Evolutionary conservation across 2,888 invertebrate species (phyloP).

Genomic region (Tetrapedia diversipes): DNA sequence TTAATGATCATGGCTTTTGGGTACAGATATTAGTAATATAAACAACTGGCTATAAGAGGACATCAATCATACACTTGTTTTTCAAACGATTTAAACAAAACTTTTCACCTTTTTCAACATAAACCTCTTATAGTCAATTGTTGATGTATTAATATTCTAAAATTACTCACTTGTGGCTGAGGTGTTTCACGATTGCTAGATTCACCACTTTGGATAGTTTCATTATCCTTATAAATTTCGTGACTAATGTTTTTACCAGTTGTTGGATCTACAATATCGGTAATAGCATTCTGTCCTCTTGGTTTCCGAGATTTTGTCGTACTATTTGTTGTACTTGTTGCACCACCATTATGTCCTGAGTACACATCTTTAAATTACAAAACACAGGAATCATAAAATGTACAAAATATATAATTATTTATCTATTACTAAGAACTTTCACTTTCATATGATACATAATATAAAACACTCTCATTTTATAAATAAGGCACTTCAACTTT

Average conservation of each 20-base stretch:
- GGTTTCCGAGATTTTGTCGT: conserved; percentile 67
- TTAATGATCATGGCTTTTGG: conserved; percentile 57
- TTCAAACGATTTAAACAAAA: background rate
- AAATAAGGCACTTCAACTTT: background rate
- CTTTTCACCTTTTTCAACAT: background rate
- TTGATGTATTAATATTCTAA: conserved; percentile 37
- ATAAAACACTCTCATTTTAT: background rate
- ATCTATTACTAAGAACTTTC: background rate
- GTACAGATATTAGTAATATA: conserved; percentile 53
- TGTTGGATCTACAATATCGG: conserved; percentile 83
- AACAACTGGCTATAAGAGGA: conserved; percentile 67
- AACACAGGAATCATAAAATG: background rate
- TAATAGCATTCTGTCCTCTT: conserved; percentile 76
- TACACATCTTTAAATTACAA: conserved; percentile 73
- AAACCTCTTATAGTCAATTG: conserved; percentile 65
- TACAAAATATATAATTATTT: background rate
- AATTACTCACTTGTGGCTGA: conserved; percentile 81
- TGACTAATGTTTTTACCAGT: conserved; percentile 85
- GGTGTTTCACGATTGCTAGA: conserved; percentile 84
- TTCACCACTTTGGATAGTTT: conserved; percentile 83
- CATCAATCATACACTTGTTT: background rate
- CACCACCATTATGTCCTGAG: conserved; percentile 75
- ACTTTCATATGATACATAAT: background rate
- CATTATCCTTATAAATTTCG: conserved; percentile 83
- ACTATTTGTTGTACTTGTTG: conserved; percentile 66